Conservation (phyloP, 1,140 invertebrate species). For the Leptestheria dahalacensis region DNA sequence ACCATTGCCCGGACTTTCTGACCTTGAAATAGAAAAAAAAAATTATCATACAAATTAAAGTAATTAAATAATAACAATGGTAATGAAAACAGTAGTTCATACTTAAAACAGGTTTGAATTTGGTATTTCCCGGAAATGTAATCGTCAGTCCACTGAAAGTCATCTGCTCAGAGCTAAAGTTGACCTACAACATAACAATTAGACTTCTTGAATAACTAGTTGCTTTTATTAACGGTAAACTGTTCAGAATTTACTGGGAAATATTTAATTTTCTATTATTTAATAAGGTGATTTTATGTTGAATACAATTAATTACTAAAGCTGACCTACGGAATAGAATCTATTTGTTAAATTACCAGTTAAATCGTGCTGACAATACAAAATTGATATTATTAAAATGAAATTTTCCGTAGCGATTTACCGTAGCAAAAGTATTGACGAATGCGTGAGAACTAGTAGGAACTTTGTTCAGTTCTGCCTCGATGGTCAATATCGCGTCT, state of each 20-base stretch:
- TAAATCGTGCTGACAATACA: too few relatives aligned
- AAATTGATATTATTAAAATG: too few relatives aligned
- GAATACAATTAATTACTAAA: too few relatives aligned
- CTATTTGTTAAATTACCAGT: too few relatives aligned
- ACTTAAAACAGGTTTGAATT: neutral
- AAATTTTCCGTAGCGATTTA: neutral
- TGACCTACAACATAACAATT: neutral
- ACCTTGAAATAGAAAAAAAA: neutral
- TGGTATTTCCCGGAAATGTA: neutral
- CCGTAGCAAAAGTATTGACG: neutral
- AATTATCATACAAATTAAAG: neutral
- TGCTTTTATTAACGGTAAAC: too few relatives aligned
- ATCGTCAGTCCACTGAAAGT: neutral
- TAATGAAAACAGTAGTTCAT: too few relatives aligned
- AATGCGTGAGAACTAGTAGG: neutral
- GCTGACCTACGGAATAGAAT: too few relatives aligned
- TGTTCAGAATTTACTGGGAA: too few relatives aligned
- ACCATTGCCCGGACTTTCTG: neutral
- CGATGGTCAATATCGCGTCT: neutral
- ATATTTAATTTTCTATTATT: too few relatives aligned
- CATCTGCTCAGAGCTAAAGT: neutral
- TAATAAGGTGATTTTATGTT: too few relatives aligned
- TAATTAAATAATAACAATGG: neutral
- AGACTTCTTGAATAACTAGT: too few relatives aligned
- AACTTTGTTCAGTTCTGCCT: neutral